These are phyloP conservation scores for Harpagus bidentatus DNA, from an alignment of 2,113 vertebrate genomes.

Conservation along the genomic window DNA sequence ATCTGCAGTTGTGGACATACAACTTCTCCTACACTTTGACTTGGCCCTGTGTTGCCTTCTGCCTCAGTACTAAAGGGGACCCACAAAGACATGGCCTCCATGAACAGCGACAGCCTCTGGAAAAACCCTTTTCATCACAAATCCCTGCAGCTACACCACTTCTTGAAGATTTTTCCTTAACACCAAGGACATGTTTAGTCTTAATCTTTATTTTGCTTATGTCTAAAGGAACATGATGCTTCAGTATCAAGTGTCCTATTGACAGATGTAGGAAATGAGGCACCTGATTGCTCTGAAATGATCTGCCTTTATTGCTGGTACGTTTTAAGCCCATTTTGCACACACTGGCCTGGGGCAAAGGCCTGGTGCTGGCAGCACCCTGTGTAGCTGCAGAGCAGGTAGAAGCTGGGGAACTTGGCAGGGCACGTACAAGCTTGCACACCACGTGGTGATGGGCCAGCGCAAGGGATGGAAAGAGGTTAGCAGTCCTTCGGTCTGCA, in stretches of 20 bases:
- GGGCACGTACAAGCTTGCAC: neutral
- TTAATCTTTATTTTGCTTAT: constrained; percentile 21
- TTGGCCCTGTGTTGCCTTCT: neutral
- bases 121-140: neutral
- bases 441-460: accelerated
- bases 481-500: neutral
- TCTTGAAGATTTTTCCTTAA: neutral
- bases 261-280: neutral
- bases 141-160: neutral
- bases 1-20: neutral
- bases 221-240: neutral
- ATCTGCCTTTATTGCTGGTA: neutral
- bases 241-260: neutral
- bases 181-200: neutral
- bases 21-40: neutral
- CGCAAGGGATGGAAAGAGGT: neutral
- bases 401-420: neutral
- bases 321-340: neutral
- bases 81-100: neutral
- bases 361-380: neutral
- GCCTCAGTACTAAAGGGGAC: neutral
- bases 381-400: neutral
- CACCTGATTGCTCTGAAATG: neutral
- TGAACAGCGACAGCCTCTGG: neutral
- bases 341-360: neutral